phyloP scores from a whole-genome alignment of 2,888 invertebrate genomes.

The Tholera decimalis region DNA sequence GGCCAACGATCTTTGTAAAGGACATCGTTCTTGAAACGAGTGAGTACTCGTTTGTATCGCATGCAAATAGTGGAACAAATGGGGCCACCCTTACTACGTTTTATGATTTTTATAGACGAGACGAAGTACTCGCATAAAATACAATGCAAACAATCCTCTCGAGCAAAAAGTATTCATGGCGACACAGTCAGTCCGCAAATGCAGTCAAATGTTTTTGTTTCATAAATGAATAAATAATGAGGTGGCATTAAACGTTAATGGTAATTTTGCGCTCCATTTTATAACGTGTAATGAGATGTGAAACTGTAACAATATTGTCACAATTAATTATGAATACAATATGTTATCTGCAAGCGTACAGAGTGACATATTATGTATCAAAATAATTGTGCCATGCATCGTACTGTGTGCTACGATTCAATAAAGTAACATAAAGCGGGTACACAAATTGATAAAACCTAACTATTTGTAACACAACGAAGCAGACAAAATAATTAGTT shows the following conservation, averaged over 20 bases:
- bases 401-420: neutral
- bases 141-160: slow-evolving; percentile 74
- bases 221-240: slow-evolving; percentile 65
- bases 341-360: slow-evolving; percentile 39
- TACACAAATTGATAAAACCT: slow-evolving; percentile 8
- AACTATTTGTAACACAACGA: slow-evolving; percentile 3
- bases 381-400: slow-evolving; percentile 16
- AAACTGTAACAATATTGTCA: slow-evolving; percentile 59
- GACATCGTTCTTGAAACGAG: slow-evolving; percentile 75
- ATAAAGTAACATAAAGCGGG: neutral
- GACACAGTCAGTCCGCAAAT: slow-evolving; percentile 64
- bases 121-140: slow-evolving; percentile 73
- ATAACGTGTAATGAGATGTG: slow-evolving; percentile 58
- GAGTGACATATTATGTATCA: slow-evolving; percentile 17
- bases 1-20: slow-evolving; percentile 85
- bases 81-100: slow-evolving; percentile 81
- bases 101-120: slow-evolving; percentile 85
- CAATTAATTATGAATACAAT: slow-evolving; percentile 53
- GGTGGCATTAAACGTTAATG: slow-evolving; percentile 54
- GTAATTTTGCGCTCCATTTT: slow-evolving; percentile 54
- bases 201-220: slow-evolving; percentile 67
- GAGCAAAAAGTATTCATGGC: slow-evolving; percentile 70
- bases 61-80: slow-evolving; percentile 89
- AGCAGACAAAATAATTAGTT: slow-evolving; percentile 43
- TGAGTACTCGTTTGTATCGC: slow-evolving; percentile 82